Percentiles rank a stretch among this genome's conserved stretches.
phyloP scores from a whole-genome alignment of 2,113 vertebrate genomes.

The Dromaius novaehollandiae region DNA sequence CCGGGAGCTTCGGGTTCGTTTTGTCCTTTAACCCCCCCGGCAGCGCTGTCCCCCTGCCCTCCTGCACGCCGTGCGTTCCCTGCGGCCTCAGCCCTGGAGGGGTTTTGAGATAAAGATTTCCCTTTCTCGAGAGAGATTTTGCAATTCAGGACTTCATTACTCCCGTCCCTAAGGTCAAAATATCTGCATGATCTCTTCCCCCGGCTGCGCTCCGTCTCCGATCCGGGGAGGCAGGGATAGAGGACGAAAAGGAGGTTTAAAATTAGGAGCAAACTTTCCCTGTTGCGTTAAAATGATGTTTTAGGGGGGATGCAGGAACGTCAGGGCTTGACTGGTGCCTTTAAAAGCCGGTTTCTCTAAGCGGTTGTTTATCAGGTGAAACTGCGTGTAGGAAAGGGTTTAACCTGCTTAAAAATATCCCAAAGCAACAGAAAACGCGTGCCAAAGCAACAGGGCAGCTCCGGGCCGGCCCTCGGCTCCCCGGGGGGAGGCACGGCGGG shows the following conservation, averaged over 20 bases:
- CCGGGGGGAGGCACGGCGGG: background rate
- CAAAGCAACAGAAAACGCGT: background rate
- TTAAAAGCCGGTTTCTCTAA: background rate
- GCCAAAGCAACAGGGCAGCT: background rate
- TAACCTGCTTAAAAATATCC: background rate
- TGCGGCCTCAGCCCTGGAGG: background rate
- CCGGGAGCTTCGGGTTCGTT: accelerated
- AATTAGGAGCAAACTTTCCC: slow-evolving; percentile 33
- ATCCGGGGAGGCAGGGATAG: background rate
- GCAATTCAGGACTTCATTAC: background rate
- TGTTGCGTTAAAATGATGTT: slow-evolving; percentile 22
- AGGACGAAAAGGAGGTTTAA: background rate
- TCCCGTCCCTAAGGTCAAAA: background rate
- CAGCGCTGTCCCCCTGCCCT: background rate
- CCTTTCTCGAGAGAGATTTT: background rate
- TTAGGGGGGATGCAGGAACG: background rate
- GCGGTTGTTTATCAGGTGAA: background rate
- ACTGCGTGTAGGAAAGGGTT: background rate
- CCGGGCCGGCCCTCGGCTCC: background rate
- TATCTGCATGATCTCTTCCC: background rate
- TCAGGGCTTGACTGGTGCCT: accelerated
- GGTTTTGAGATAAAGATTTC: background rate
- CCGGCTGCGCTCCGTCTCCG: background rate
- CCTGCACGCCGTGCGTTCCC: background rate
- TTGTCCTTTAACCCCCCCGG: background rate